Evolutionary conservation across 2,113 vertebrate species (phyloP).

Genomic region (Carollia perspicillata): DNA sequence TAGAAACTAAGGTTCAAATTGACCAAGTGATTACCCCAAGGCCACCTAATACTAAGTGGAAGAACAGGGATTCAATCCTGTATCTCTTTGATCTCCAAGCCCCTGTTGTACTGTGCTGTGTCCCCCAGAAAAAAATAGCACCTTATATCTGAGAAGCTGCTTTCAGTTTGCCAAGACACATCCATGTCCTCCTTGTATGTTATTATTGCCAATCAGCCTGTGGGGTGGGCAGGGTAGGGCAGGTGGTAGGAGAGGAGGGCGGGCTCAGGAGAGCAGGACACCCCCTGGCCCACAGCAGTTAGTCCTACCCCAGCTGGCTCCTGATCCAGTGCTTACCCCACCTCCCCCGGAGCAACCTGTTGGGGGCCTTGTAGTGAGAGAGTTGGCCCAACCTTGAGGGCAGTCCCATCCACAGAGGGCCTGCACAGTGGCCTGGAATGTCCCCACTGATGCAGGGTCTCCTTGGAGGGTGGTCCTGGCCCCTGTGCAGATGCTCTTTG

Average conservation of each 20-base stretch:
- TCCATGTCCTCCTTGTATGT: not conserved
- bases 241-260: not conserved
- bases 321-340: not conserved
- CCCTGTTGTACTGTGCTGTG: not conserved
- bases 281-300: not conserved
- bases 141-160: not conserved
- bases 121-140: not conserved
- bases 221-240: not conserved
- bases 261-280: not conserved
- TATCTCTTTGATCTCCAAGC: not conserved
- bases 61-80: not conserved
- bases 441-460: not conserved
- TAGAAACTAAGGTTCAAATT: not conserved
- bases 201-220: not conserved
- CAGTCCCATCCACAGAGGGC: not conserved
- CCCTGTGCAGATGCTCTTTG: not conserved
- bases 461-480: not conserved
- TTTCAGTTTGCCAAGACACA: not conserved
- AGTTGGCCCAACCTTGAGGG: not conserved
- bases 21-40: not conserved
- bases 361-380: not conserved
- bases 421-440: not conserved
- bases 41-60: not conserved
- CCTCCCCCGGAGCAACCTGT: not conserved
- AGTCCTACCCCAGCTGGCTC: not conserved